A percentile compares a stretch with the other conserved stretches of the same genome.
phyloP scores from a whole-genome alignment of 2,113 vertebrate species.

The Myotis lucifugus region DNA sequence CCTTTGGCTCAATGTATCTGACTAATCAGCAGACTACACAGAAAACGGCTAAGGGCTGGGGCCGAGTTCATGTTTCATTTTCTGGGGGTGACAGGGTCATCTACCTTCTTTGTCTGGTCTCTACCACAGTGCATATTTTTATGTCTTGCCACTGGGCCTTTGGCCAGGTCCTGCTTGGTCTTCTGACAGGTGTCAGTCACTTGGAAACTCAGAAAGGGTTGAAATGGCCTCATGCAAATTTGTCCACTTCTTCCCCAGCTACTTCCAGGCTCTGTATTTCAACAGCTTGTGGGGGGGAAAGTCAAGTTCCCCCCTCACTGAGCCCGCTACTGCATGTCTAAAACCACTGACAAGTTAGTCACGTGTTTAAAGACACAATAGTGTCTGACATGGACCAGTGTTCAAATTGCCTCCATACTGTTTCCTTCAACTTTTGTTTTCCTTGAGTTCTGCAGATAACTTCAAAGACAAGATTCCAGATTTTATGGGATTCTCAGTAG shows the following conservation, averaged over 20 bases:
- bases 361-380: neutral
- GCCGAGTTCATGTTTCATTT: neutral
- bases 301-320: neutral
- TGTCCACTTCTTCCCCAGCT: neutral
- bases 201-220: neutral
- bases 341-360: neutral
- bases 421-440: constrained; percentile 14
- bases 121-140: neutral
- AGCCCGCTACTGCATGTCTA: neutral
- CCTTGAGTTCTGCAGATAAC: neutral
- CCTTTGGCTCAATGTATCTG: neutral
- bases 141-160: neutral
- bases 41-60: neutral
- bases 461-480: neutral
- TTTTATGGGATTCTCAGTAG: neutral
- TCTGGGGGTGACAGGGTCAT: neutral
- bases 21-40: neutral
- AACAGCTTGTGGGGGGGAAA: neutral
- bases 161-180: neutral
- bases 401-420: neutral
- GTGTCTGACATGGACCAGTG: neutral
- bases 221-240: neutral
- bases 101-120: neutral
- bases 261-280: neutral
- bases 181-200: neutral